Base-by-base conservation (phyloP, 2,113 vertebrate genomes). In the Morone chrysops region DNA sequence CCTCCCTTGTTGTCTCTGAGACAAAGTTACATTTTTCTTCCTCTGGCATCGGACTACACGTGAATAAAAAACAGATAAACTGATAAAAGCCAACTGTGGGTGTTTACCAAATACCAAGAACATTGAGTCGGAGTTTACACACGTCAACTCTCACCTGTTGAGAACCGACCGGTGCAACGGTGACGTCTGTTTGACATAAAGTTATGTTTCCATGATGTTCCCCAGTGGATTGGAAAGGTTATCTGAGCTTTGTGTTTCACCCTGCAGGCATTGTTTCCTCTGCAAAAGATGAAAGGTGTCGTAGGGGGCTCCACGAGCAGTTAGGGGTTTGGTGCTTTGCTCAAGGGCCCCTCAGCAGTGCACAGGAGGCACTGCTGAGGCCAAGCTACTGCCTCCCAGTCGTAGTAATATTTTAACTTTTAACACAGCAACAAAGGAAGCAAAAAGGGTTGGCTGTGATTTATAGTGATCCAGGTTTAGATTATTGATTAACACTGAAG, bases 1-100 rank as follows among this genome's bases (percentile, higher is more conserved):
- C 81, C 88, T 87, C 89, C 90, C 81, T 70, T 88, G 69, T 59
- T 80, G 66, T 87, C 73, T 85, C 63, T 41, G 20, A 88, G 79
- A 87, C 70, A 81, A 79, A 87, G 70, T 80, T 68, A 14, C 61
- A 41, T 51, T 70, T 56, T 38, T 67, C 48, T 71, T 69, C 20
- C 59, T 54, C 57, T 69, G 43, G 31, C 41, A 48, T 68, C 54
- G 61, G 50, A 66, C 2, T 65, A 6, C 36, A 63, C 25, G n/a
- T 82, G 62, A 70, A 66, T 66, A 22, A 18, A 65, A 73, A 31
- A 4, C 6, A 4, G 20, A 67, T 60, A 72, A 67, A 61, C 14
- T 22, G 60, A 53, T 80, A 13, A 54, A 69, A 63, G 16, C 20
- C 31, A 18, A 36, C 48, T 51, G 53, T 25, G 11, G 13, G 16